These are phyloP conservation scores for Dasyurus viverrinus DNA, from an alignment of 2,113 vertebrate species.

Conservation along the genomic window DNA sequence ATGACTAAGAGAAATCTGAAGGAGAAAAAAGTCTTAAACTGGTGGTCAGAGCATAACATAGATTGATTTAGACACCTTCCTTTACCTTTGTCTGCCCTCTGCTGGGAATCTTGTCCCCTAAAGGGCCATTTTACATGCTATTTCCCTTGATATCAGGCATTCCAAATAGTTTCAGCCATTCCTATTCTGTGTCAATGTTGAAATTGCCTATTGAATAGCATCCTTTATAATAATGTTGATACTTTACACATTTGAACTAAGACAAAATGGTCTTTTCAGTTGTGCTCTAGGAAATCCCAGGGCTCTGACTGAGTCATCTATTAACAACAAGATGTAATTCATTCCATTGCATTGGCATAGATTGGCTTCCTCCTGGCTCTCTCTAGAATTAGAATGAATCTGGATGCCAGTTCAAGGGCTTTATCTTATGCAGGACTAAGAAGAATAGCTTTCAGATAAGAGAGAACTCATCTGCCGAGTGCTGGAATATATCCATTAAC, in stretches of 20 bases:
- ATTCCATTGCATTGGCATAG: conserved; percentile 61
- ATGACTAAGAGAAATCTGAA: neutral
- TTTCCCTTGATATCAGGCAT: neutral
- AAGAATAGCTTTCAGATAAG: conserved; percentile 57
- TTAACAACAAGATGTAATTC: conserved; percentile 70
- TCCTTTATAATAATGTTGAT: conserved; percentile 64
- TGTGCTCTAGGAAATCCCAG: conserved; percentile 72
- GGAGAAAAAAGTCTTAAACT: neutral
- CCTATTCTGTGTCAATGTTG: conserved; percentile 18
- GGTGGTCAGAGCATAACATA: neutral
- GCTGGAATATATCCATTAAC: neutral
- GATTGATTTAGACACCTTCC: conserved; percentile 18
- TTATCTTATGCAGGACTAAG: conserved; percentile 32
- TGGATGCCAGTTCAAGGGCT: conserved; percentile 35
- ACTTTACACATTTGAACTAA: conserved; percentile 65
- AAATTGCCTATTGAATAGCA: conserved; percentile 45
- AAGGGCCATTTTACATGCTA: neutral
- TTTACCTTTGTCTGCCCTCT: neutral
- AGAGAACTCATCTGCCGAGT: conserved; percentile 26
- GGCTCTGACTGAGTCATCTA: conserved; percentile 71
- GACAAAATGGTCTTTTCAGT: conserved; percentile 69
- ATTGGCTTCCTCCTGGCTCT: conserved; percentile 58
- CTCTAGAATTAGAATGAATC: conserved; percentile 70
- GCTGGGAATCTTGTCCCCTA: neutral
- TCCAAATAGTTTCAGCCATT: conserved; percentile 49